phyloP scores from a whole-genome alignment of 2,113 vertebrate genomes.

The Anthoscopus minutus region DNA sequence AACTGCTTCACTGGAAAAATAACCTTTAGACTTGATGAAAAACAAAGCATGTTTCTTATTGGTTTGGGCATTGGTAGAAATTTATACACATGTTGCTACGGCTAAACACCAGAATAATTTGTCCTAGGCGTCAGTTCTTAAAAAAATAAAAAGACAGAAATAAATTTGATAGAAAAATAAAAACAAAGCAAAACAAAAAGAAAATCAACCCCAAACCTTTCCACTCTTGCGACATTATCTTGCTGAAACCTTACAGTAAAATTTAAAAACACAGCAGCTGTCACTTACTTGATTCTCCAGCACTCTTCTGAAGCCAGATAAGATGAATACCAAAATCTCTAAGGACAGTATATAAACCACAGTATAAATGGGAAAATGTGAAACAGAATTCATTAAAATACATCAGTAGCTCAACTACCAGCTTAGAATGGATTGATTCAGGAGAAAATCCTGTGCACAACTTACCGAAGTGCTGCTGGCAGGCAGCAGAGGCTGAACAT shows the following conservation, averaged over 20 bases:
- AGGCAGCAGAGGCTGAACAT: slow-evolving; percentile 42
- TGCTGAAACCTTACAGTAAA: slow-evolving; percentile 26
- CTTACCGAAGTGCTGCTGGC: slow-evolving; percentile 46
- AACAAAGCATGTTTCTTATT: neutral
- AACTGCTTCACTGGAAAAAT: neutral
- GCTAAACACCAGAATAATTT: neutral
- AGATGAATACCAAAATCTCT: slow-evolving; percentile 55
- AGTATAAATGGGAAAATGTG: slow-evolving; percentile 48
- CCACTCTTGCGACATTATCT: neutral
- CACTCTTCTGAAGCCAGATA: slow-evolving; percentile 32
- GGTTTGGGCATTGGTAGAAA: neutral
- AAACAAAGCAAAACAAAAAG: neutral
- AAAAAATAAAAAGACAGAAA: fast-evolving
- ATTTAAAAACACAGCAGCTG: slow-evolving; percentile 40
- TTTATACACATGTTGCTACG: neutral
- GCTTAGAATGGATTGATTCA: slow-evolving; percentile 35
- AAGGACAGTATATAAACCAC: slow-evolving; percentile 38
- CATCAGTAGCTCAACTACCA: slow-evolving; percentile 20
- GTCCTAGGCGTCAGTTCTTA: neutral
- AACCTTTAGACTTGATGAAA: neutral
- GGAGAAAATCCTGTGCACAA: slow-evolving; percentile 52
- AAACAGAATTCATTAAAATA: slow-evolving; percentile 52
- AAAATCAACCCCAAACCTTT: neutral
- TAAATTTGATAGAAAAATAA: neutral
- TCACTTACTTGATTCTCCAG: slow-evolving; percentile 38